Base-by-base conservation (phyloP, 64 coral and sea anemone genomes). In the Trachythela sp. region DNA sequence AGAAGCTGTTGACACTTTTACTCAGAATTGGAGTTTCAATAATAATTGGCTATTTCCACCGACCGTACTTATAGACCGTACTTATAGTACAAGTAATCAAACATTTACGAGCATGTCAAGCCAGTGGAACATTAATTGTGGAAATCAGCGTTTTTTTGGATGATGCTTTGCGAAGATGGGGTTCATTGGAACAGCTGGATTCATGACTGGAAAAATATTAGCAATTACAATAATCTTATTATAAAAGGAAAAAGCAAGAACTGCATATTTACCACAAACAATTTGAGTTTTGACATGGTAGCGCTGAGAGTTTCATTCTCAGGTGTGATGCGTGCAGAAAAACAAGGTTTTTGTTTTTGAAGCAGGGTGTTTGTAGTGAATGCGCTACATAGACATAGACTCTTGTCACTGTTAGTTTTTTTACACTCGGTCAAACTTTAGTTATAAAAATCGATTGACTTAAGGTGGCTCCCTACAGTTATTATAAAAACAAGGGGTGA, bases 1-100 rank as follows among this genome's bases (percentile, higher is more conserved):
- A 39, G 84, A 83, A 13, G 92, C 84, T 18, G 88, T 93, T 0
- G 84, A 93, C 39, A 88, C 88, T 0, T 90, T 94, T 37, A 26
- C 30, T 10, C 88, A 94, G 48, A 83, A 90, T 60, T 94, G 92
- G 89, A 32, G 14, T 0, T 70, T 32, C 20, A 70, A 90, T 2
- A 90, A 85, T 37, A 92, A 89, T 75, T 86, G 86, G 87, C n/a
- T 92, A 11, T 48, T 60, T 24, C 86, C 91, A 4, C 87, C 91
- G 9, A 27, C n/a, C n/a, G n/a, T n/a, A n/a, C n/a, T n/a, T n/a
- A n/a, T n/a, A n/a, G n/a, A n/a, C 68, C 1, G 24, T 35, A 11
- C 10, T 72, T 14, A 72, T 72, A 11, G 17, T 26, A 27, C 24
- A 26, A 26, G 68, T 35, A 9, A 72, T 72, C 17, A 27, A 26